A percentile compares a stretch with the other conserved stretches of the same genome.
Evolutionary conservation across 2,888 invertebrate genomes (phyloP).

Genomic region (Tolmerus cingulatus): DNA sequence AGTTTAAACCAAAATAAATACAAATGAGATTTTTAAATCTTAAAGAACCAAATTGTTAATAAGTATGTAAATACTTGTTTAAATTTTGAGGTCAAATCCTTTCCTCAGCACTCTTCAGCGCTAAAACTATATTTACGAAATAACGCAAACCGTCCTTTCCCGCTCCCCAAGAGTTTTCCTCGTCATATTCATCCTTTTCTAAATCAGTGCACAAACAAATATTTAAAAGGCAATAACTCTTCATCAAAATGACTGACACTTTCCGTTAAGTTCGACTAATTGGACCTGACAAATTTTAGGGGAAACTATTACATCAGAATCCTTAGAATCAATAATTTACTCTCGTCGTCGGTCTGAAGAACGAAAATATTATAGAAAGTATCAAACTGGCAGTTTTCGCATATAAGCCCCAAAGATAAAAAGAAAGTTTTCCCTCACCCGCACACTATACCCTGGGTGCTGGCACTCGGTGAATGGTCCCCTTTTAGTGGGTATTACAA

Average conservation of each 20-base stretch:
- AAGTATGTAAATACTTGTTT: background rate
- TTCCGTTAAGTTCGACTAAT: background rate
- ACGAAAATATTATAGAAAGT: background rate
- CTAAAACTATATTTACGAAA: background rate
- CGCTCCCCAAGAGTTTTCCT: background rate
- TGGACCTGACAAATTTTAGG: background rate
- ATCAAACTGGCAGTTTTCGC: conserved; percentile 13
- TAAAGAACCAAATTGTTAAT: no score
- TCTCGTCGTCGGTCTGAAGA: background rate
- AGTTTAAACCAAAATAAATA: no score
- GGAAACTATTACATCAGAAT: background rate
- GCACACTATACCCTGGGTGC: background rate
- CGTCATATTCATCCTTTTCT: background rate
- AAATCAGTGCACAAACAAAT: background rate
- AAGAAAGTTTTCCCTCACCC: background rate
- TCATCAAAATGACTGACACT: background rate
- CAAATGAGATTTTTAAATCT: background rate
- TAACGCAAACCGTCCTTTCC: background rate
- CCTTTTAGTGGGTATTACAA: conserved; percentile 27
- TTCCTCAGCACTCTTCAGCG: background rate
- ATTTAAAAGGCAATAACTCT: background rate
- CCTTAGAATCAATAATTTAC: conserved; percentile 11
- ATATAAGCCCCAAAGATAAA: background rate
- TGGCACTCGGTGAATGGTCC: background rate
- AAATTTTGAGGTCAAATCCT: background rate